Base-by-base conservation (phyloP, 2,113 vertebrate genomes). In the Plecotus auritus region DNA sequence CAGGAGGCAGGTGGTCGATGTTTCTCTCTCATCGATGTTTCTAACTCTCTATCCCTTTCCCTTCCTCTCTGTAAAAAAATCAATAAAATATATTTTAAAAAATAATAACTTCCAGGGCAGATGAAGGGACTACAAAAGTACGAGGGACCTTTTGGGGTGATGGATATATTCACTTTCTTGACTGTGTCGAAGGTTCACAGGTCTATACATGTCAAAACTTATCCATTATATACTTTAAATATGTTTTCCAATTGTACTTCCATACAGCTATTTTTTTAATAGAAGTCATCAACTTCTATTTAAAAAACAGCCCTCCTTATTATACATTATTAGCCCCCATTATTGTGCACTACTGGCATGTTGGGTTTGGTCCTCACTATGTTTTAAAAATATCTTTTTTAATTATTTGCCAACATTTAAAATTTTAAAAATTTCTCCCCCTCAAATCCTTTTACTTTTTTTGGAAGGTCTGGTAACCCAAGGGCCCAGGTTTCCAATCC, bases 361-460 rank as follows among this genome's bases (percentile, higher is more conserved):
- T 56, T 69, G 56, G 10, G 5, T 84, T 95, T 78, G 23, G 40
- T 70, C 49, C 35, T 94, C 76, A 47, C 7, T 30, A 1, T 66
- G 22, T 84, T 90, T 83, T 13, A 85, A 88, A 91, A 86, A 11
- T 2, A 56, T 35, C 35, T 73, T 84, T 93, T 88, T 61, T 2
- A 95, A 85, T 82, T 90, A 54, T 6, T 91, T 90, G 28, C 23
- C 82, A 92, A 61, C 67, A 76, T 76, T 87, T 88, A 83, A 83
- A 95, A 88, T 30, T 84, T 77, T 35, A 93, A 69, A 95, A 51
- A 87, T 85, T 91, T 85, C 69, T 81, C 69, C 18, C 23, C n/a
- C 18, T n/a, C 18, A 73, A 64, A 69, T 78, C 30, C 28, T 51
- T 73, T 88, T 72, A 37, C n/a, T 69, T 93, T 72, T 80, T 66